phyloP scores from a whole-genome alignment of 2,888 invertebrate genomes.

The Acronicta alni region DNA sequence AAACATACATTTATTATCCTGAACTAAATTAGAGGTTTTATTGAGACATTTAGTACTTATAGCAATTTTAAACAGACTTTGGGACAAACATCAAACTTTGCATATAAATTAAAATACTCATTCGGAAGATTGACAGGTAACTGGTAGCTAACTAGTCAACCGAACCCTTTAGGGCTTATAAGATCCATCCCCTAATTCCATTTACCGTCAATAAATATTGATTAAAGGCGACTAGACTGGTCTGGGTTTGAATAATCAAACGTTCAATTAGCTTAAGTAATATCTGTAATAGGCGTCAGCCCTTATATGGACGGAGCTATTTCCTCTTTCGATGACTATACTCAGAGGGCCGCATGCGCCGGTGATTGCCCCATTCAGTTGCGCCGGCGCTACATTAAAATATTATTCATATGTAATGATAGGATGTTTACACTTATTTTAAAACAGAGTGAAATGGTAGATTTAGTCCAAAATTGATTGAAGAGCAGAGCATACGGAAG shows the following conservation, averaged over 20 bases:
- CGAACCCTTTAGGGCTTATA: constrained; percentile 1
- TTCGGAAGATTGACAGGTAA: constrained; percentile 27
- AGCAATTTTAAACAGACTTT: not conserved
- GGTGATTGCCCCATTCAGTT: constrained; percentile 34
- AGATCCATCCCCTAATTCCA: constrained; percentile 13
- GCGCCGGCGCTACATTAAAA: constrained; percentile 47
- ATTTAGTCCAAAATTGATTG: constrained; percentile 15
- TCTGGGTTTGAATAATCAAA: constrained; percentile 19
- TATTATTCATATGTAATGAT: constrained; percentile 34
- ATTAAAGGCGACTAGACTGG: constrained; percentile 13
- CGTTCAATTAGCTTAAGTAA: constrained; percentile 47
- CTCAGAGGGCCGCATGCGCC: constrained; percentile 46
- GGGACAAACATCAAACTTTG: not conserved
- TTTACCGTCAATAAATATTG: constrained; percentile 27
- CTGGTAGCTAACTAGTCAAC: constrained; percentile 5
- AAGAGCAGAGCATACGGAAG: too few relatives aligned
- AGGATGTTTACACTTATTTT: constrained; percentile 12
- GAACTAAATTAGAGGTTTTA: not conserved
- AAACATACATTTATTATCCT: not conserved
- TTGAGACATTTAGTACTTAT: not conserved
- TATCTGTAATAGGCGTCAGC: constrained; percentile 41
- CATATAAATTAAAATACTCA: constrained; percentile 5
- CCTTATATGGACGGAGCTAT: constrained; percentile 49
- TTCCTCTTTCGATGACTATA: constrained; percentile 55
- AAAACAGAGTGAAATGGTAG: constrained; percentile 7